Conservation (phyloP, 1,140 invertebrate genomes). For the Caerostris darwini region DNA sequence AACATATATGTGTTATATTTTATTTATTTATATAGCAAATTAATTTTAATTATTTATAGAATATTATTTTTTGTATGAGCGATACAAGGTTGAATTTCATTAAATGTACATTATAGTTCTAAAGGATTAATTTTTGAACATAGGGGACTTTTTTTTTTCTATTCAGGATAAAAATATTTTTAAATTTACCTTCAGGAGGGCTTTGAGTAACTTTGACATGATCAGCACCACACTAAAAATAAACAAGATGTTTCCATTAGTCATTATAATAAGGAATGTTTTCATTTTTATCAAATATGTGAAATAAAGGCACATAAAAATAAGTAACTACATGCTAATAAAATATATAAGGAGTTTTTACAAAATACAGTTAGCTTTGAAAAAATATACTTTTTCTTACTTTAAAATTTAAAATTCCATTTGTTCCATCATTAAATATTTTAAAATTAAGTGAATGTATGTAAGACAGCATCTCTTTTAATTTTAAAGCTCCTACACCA, state of each 20-base stretch:
- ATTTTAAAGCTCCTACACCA: conserved; percentile 94
- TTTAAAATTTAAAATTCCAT: conserved; percentile 78
- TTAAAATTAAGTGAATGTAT: conserved; percentile 87
- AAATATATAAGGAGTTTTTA: not conserved
- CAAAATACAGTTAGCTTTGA: not conserved
- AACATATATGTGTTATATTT: no score
- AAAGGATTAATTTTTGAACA: no score
- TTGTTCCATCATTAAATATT: conserved; percentile 87
- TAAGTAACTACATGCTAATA: not conserved
- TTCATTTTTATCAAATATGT: not conserved
- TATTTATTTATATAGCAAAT: no score
- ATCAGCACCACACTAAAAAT: conserved; percentile 94
- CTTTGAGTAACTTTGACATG: conserved; percentile 94
- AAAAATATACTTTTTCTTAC: conserved; percentile 40
- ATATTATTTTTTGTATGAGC: no score
- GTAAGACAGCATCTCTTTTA: conserved; percentile 87
- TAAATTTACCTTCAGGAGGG: conserved; percentile 86
- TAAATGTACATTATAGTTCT: no score
- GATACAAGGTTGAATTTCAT: no score
- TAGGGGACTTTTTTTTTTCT: no score
- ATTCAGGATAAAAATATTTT: conserved; percentile 41
- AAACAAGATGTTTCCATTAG: conserved; percentile 7
- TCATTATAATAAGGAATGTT: not conserved
- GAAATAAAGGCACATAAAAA: not conserved
- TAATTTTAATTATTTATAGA: no score